phyloP scores from a whole-genome alignment of 2,888 invertebrate species.

The Drosophila nr. perissopoda region DNA sequence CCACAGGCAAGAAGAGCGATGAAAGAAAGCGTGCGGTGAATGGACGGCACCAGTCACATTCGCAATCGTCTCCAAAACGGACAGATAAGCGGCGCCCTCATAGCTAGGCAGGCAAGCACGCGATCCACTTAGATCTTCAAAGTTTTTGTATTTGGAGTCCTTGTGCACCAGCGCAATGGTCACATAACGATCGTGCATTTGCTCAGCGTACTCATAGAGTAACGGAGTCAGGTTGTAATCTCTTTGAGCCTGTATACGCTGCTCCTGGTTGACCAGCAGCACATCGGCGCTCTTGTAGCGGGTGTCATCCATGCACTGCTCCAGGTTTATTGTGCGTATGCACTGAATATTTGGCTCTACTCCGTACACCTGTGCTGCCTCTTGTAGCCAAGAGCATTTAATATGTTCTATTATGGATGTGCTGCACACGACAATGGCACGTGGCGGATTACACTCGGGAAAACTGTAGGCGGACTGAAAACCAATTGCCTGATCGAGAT shows the following conservation, averaged over 20 bases:
- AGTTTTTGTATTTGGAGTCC: conserved; percentile 86
- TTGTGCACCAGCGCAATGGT: conserved; percentile 89
- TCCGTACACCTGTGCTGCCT: conserved; percentile 90
- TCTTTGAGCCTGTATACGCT: conserved; percentile 89
- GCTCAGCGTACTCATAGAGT: conserved; percentile 80
- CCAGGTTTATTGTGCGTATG: conserved; percentile 86
- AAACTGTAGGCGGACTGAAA: conserved; percentile 89
- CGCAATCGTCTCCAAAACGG: conserved; percentile 86
- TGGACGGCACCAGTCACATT: conserved; percentile 82
- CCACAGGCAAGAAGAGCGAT: conserved; percentile 89
- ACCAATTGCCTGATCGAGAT: conserved; percentile 87
- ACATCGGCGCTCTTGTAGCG: conserved; percentile 89
- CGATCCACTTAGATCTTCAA: conserved; percentile 89
- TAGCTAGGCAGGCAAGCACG: conserved; percentile 93
- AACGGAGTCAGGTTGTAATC: conserved; percentile 84
- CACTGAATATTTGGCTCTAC: conserved; percentile 93
- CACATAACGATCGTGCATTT: conserved; percentile 83
- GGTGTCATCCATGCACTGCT: conserved; percentile 90
- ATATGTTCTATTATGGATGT: conserved; percentile 89
- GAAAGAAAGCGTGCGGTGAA: conserved; percentile 86
- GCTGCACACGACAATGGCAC: conserved; percentile 89
- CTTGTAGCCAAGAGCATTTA: conserved; percentile 92
- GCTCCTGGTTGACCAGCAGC: conserved; percentile 90
- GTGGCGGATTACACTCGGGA: conserved; percentile 89
- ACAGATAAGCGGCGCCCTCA: conserved; percentile 90